A percentile compares a stretch with the other conserved stretches of the same genome.
Conservation (phyloP, 2,797 vertebrate genomes). For the Anas georgica region DNA sequence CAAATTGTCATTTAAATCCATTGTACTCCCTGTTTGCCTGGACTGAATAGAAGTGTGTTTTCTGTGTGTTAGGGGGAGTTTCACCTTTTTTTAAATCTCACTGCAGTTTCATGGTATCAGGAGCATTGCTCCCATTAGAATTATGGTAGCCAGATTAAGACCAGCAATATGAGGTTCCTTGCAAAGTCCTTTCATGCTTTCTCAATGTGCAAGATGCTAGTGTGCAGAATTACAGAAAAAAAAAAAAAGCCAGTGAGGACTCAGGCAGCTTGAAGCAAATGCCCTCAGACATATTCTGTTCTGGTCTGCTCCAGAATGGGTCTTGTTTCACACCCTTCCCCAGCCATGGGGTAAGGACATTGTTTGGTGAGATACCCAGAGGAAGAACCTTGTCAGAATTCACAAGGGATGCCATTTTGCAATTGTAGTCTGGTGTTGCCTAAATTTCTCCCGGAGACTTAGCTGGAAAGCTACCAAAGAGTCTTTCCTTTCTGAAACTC, state of each 20-base stretch:
- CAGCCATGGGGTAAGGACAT: not conserved
- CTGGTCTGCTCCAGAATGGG: not conserved
- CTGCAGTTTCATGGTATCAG: not conserved
- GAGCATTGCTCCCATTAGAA: not conserved
- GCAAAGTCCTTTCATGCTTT: not conserved
- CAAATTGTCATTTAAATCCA: not conserved
- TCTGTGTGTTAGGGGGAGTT: not conserved
- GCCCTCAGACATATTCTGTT: not conserved
- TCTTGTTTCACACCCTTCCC: not conserved
- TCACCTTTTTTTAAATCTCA: not conserved
- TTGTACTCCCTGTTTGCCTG: not conserved
- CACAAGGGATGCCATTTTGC: not conserved
- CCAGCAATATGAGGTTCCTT: not conserved
- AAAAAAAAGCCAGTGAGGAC: not conserved
- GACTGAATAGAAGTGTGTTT: not conserved
- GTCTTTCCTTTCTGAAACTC: not conserved
- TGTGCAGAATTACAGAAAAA: not conserved
- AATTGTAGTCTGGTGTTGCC: not conserved
- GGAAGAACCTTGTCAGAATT: not conserved
- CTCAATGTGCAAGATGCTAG: not conserved
- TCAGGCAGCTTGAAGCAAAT: not conserved
- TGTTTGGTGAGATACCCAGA: not conserved
- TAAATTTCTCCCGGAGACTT: not conserved
- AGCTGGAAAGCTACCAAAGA: not conserved
- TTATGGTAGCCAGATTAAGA: not conserved